These are phyloP conservation scores for Camptogramma bilineatum DNA, from an alignment of 2,888 invertebrate genomes.

Conservation along the genomic window DNA sequence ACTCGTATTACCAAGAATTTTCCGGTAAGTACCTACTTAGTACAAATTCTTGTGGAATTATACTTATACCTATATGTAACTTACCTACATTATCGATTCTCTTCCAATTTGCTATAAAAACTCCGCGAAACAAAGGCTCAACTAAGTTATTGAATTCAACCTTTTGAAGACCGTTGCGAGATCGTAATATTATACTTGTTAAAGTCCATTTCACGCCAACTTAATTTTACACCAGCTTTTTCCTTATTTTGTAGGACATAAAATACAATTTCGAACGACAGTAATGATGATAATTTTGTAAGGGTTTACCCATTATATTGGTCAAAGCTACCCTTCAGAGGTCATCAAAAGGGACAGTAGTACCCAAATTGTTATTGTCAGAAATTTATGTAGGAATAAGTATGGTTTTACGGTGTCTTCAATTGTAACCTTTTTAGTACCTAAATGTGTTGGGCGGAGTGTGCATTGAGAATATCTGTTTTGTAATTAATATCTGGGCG, in stretches of 20 bases:
- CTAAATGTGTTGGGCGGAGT: slow-evolving; percentile 31
- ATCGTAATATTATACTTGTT: slow-evolving; percentile 30
- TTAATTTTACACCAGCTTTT: background rate
- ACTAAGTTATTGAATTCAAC: slow-evolving; percentile 32
- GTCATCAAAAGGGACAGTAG: slow-evolving; percentile 55
- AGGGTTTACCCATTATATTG: slow-evolving; percentile 35
- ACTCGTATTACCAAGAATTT: no score
- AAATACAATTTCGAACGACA: background rate
- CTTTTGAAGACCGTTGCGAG: slow-evolving; percentile 30
- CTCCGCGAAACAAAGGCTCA: slow-evolving; percentile 15
- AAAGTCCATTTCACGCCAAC: slow-evolving; percentile 20
- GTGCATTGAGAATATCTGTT: background rate
- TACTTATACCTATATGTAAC: background rate
- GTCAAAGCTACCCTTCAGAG: slow-evolving; percentile 52
- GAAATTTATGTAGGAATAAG: slow-evolving; percentile 64
- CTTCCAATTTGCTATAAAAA: slow-evolving; percentile 31
- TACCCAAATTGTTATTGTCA: slow-evolving; percentile 59
- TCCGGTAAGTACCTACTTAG: no score
- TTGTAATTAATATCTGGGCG: background rate
- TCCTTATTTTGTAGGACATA: background rate
- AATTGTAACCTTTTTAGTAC: slow-evolving; percentile 55
- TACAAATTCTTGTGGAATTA: no score
- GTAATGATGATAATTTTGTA: slow-evolving; percentile 18
- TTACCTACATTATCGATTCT: slow-evolving; percentile 2
- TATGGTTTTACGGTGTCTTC: slow-evolving; percentile 54